Evolutionary conservation across 1,140 invertebrate species (phyloP), one percentile per base, ranked within the genome.

Genomic region (Heliconius hewitsoni): DNA sequence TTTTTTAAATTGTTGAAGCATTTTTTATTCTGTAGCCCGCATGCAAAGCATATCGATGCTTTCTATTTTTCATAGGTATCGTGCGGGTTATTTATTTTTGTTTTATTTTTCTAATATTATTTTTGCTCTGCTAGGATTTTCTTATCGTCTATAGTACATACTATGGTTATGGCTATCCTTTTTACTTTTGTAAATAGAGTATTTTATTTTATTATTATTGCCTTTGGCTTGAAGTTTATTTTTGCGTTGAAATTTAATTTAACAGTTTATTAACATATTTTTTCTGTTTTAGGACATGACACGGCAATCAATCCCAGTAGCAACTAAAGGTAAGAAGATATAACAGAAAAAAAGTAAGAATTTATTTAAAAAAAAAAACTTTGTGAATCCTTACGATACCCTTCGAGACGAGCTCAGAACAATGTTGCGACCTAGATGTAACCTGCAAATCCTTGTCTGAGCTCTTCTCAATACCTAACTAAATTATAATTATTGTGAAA

Each of bases 221-320:
- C n/a, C 27, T 66, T 71, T 82, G 71, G 80, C 81, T 66, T 72
- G 8, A 42, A 39, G 1, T 39, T 76, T 82, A 66, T 81, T 83
- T 80, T 74, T 83, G 78, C 81, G 75, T 77, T 80, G 27, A 30
- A 52, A 60, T 78, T 80, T 30, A 52, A 73, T 71, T 46, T 72
- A 52, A 70, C 71, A 79, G 80, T 27, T 84, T 81, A 80, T 84
- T 73, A 46, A 66, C 70, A 34, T 81, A 39, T 82, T 77, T 83
- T 90, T 93, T 90, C 87, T 90, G 86, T 91, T 93, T 81, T 91
- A 95, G 94, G 94, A 95, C 82, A 94, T 94, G 93, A 95, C 93
- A 85, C 91, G 94, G 80, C 94, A 95, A 86, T 95, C 93, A 55
- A 95, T 95, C 75, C 94, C 94, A 50, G 94, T 95, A 82, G 92